Conservation (phyloP, 1,140 invertebrate species). For the Paralvinella palmiformis region DNA sequence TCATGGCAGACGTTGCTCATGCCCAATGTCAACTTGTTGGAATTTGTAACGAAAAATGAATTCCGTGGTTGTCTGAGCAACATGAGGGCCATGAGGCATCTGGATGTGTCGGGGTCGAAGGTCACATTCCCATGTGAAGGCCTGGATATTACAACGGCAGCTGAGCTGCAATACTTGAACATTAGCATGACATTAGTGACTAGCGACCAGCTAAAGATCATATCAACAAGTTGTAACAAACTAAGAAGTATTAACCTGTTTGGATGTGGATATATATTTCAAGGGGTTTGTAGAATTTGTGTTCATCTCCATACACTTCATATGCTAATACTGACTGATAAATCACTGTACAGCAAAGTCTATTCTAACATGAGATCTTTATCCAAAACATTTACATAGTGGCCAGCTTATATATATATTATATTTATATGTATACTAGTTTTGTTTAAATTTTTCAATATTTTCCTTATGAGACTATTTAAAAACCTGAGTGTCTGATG, state of each 20-base stretch:
- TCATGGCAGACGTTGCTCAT: conserved; percentile 14
- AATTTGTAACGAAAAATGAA: conserved; percentile 11
- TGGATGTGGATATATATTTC: background rate
- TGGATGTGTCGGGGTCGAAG: conserved; percentile 17
- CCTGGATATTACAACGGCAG: conserved; percentile 1
- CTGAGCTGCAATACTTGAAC: background rate
- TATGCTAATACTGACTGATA: background rate
- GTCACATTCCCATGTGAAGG: conserved; percentile 5
- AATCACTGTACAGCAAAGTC: background rate
- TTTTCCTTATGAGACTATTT: too few relatives aligned
- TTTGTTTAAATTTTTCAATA: background rate
- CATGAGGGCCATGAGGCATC: background rate
- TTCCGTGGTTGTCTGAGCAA: conserved; percentile 6
- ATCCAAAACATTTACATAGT: background rate
- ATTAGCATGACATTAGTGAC: background rate
- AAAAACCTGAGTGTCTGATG: too few relatives aligned
- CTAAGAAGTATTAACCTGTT: conserved; percentile 9
- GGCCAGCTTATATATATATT: background rate
- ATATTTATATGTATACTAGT: background rate
- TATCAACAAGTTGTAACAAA: background rate
- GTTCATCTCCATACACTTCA: background rate
- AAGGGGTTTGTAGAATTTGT: background rate
- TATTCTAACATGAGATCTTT: background rate
- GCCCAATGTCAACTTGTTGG: conserved; percentile 16
- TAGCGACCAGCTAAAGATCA: conserved; percentile 7